These are phyloP conservation scores for Caloenas nicobarica DNA, from an alignment of 2,113 vertebrate species.

Conservation along the genomic window DNA sequence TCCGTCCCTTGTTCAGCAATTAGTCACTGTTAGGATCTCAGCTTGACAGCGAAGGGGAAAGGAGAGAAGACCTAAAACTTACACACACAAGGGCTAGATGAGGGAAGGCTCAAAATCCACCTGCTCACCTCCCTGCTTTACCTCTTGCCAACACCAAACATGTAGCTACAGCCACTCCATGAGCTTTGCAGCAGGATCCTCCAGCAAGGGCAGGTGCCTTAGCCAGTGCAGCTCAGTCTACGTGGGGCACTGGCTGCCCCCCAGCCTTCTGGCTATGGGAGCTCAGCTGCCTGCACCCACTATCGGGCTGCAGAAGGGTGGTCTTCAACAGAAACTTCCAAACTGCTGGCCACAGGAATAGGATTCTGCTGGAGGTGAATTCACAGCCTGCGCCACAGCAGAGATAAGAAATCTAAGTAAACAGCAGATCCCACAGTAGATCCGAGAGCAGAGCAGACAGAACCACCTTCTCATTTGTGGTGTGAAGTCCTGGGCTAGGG, in stretches of 20 bases:
- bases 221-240: neutral
- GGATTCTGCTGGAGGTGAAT: neutral
- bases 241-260: too few relatives aligned
- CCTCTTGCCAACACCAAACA: neutral
- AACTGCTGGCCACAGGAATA: fast-evolving
- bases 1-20: neutral
- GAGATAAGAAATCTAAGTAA: neutral
- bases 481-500: neutral
- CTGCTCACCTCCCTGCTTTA: neutral
- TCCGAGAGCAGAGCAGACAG: neutral
- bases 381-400: neutral
- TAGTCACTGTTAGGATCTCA: neutral
- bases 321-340: neutral
- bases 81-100: neutral
- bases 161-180: too few relatives aligned
- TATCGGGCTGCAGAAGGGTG: neutral
- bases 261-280: neutral
- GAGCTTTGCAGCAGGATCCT: neutral
- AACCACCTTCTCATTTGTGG: neutral
- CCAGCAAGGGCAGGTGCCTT: neutral
- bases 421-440: neutral
- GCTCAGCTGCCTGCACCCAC: neutral
- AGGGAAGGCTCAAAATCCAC: neutral
- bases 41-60: neutral
- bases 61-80: neutral